phyloP scores from a whole-genome alignment of 92 coral and sea anemone species.

The Porites cylindrica region DNA sequence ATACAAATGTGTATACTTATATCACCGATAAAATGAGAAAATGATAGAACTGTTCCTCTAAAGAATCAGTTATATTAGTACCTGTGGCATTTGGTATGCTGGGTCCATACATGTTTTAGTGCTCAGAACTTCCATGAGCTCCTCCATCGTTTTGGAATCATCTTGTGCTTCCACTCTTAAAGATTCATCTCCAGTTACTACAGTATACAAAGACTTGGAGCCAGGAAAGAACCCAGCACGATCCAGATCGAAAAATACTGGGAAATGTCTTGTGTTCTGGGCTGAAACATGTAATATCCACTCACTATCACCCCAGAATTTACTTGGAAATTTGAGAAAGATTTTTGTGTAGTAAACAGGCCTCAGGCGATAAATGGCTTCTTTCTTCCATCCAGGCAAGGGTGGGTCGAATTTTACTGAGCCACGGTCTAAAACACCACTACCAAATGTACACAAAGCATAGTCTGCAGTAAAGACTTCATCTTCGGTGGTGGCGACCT shows the following conservation, averaged over 20 bases:
- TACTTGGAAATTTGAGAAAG: conserved; percentile 38
- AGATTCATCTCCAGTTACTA: conserved; percentile 8
- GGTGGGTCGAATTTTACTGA: conserved; percentile 19
- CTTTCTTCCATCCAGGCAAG: conserved; percentile 39
- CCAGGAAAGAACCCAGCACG: conserved; percentile 22
- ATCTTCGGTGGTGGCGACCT: conserved; percentile 17
- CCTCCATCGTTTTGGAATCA: conserved; percentile 21
- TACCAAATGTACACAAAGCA: conserved; percentile 33
- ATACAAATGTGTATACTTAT: too few relatives aligned
- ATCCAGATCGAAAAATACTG: conserved; percentile 21
- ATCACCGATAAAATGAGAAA: too few relatives aligned
- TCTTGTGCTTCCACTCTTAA: conserved; percentile 15
- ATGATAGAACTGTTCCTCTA: too few relatives aligned
- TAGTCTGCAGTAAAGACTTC: conserved; percentile 12
- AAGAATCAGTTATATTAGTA: neutral
- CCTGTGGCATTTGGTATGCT: conserved; percentile 30
- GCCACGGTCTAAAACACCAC: conserved; percentile 18
- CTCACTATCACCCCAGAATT: conserved; percentile 42
- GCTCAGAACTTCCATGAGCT: conserved; percentile 36
- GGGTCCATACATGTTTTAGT: conserved; percentile 26
- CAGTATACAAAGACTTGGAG: neutral
- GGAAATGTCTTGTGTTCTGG: neutral
- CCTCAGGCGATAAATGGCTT: conserved; percentile 21
- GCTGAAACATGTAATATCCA: conserved; percentile 16
- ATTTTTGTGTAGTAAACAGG: conserved; percentile 32